Base-by-base conservation (phyloP, 2,888 invertebrate genomes). In the Pseudanteris insignis region DNA sequence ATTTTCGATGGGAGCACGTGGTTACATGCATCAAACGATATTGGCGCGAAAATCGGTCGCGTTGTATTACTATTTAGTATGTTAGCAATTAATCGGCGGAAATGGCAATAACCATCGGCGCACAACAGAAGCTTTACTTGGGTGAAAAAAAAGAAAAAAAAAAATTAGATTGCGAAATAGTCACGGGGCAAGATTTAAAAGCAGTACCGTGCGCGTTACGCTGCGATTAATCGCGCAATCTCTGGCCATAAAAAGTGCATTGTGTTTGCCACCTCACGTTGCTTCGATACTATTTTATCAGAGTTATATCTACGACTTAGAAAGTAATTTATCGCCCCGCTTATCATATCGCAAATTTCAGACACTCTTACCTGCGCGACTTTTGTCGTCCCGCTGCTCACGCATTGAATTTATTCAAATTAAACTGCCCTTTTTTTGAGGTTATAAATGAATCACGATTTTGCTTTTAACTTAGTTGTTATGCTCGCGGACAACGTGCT, bases 171-270 rank as follows among this genome's bases (percentile, higher is more conserved):
- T 40, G 50, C 55, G 48, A 61, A 54, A 54, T 44, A 26, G 48
- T 50, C 43, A 38, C 33, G 26, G 24, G 29, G 47, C 48, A 34
- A 46, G 61, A 61, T 61, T 61, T 61, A 61, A 61, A 61, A 51
- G 50, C 50, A 29, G 13, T 10, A 12, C 26, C 18, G 48, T 8
- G 32, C 43, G 48, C 43, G 53, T 46, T 59, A 47, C 46, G 37
- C 24, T 6, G 50, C 60, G 29, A 61, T 61, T 61, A 61, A 61
- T 61, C 60, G 60, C 48, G 26, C 48, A 54, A 54, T 54, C 43
- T 61, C 32, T 11, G 12, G 58, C 50, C 7, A 43, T 37, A 61
- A 61, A 61, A 61, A 61, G 54, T 50, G 60, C 44, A 54, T 48
- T 48, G 57, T 61, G 32, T 36, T 59, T 47, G 21, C 26, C 15